A percentile compares a stretch with the other conserved stretches of the same genome.
Evolutionary conservation across 2,797 vertebrate genomes (phyloP).

Genomic region (Pipistrellus nathusii): DNA sequence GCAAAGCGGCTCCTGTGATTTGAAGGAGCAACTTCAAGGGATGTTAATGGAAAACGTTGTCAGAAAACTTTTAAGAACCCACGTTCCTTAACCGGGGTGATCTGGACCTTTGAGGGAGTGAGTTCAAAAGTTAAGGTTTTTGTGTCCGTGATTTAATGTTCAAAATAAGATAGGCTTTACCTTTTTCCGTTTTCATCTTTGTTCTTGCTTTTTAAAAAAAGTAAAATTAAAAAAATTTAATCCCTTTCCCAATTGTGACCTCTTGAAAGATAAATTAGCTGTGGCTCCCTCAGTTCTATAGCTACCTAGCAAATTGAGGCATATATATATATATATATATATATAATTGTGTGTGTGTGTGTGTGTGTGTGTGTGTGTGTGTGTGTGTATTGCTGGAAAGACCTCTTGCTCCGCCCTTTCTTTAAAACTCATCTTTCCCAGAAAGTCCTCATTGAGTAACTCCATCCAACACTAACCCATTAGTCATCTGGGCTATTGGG

Average conservation of each 20-base stretch:
- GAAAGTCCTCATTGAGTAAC: conserved; percentile 48
- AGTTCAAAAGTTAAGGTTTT: conserved; percentile 51
- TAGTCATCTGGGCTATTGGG: not conserved
- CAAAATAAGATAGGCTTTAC: not conserved
- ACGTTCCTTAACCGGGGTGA: not conserved
- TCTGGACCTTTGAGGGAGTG: not conserved
- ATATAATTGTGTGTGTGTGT: too few species aligned
- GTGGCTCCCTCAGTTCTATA: not conserved
- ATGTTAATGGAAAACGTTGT: not conserved
- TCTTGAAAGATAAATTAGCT: conserved; percentile 33
- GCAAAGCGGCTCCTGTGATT: not conserved
- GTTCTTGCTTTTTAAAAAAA: not conserved
- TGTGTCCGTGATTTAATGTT: conserved; percentile 23
- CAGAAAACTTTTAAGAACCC: conserved; percentile 8
- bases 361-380: too few species aligned
- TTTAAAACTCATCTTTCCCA: conserved; percentile 50
- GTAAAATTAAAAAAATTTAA: not conserved
- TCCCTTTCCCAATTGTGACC: not conserved
- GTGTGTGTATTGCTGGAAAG: conserved; percentile 45
- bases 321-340: not conserved
- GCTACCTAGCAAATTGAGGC: not conserved
- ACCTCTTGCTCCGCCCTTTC: conserved; percentile 53
- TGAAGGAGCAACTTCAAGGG: not conserved
- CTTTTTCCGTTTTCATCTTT: not conserved
- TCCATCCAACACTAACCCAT: conserved; percentile 33